Evolutionary conservation across 2,888 invertebrate genomes (phyloP), one percentile per base, ranked within the genome.

Genomic region (Dynastes maya): DNA sequence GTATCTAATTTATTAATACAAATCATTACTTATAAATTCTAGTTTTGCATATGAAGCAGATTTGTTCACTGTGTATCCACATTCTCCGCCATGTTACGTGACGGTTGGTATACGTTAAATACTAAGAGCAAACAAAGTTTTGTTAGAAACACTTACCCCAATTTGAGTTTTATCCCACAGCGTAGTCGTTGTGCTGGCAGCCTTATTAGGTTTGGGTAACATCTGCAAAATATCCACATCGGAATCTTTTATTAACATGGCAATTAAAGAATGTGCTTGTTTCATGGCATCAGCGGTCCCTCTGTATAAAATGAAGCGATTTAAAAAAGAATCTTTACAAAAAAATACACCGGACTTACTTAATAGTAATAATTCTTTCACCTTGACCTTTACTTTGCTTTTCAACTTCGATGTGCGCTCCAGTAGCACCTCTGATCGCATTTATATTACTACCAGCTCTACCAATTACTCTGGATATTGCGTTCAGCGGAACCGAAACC

Each of bases 371-470:
- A 85, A 95, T 95, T 83, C 99, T 91, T 88, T 98, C 98, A 77
- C 96, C 96, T 90, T 97, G 97, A 4, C 96, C 95, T 90, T 97
- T 97, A 87, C 95, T 95, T 90, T 98, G 98, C 89, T 99, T 99
- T 89, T 99, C 99, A 37, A 99, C 97, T 89, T 99, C 98, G 87
- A 99, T 99, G 88, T 98, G 97, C 4, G 99, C 99, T 79, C 98
- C 98, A 45, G 99, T 98, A 75, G 97, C 96, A 78, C 97, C 96
- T 79, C 99, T 92, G 87, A 99, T 98, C 11, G 98, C 97, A 90
- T 99, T 99, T 86, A 99, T 98, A 89, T 99, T 99, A 90, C 95
- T 96, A 70, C 99, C 99, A 45, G 96, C 98, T 84, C 99, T 94
- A 0, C 99, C 99, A 86, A 99, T 99, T 74, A 99, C 98, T 77